Percentiles rank a stretch among this genome's conserved stretches.
Evolutionary conservation across 1,140 invertebrate species (phyloP).

Genomic region (Colletes gigas): DNA sequence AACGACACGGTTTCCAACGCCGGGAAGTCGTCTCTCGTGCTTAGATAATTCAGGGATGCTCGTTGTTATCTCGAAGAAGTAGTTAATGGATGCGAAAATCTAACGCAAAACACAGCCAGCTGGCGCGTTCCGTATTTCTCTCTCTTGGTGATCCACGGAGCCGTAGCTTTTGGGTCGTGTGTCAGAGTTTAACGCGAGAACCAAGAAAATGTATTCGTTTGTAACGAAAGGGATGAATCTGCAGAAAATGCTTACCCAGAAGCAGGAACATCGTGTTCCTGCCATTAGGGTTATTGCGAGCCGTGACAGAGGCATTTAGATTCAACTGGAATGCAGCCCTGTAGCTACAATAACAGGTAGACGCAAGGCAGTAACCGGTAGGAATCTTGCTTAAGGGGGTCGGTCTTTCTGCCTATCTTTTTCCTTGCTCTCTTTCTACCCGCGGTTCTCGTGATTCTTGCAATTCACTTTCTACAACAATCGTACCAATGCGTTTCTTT

Average conservation of each 20-base stretch:
- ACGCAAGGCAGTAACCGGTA: conserved; percentile 49
- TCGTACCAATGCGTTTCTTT: background rate
- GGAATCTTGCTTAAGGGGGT: conserved; percentile 53
- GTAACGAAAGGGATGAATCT: background rate
- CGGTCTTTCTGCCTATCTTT: conserved; percentile 30
- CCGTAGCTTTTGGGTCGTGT: background rate
- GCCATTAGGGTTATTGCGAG: conserved; percentile 69
- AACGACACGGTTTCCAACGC: conserved; percentile 15
- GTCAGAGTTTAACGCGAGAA: background rate
- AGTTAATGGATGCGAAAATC: conserved; percentile 14
- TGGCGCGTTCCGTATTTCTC: conserved; percentile 1
- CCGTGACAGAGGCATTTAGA: conserved; percentile 73
- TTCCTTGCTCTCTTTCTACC: conserved; percentile 29
- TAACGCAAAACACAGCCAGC: background rate
- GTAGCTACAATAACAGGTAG: conserved; percentile 53
- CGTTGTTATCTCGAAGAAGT: conserved; percentile 1
- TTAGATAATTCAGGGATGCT: conserved; percentile 1
- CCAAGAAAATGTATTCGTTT: conserved; percentile 1
- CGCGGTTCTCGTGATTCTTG: conserved; percentile 44
- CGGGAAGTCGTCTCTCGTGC: background rate
- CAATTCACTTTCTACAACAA: conserved; percentile 47
- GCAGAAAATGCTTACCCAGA: conserved; percentile 55
- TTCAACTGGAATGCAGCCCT: conserved; percentile 66
- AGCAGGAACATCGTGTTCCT: conserved; percentile 63
- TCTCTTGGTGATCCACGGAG: no score